Base-by-base conservation (phyloP, 2,888 invertebrate genomes). In the Pristionchus arcanus region DNA sequence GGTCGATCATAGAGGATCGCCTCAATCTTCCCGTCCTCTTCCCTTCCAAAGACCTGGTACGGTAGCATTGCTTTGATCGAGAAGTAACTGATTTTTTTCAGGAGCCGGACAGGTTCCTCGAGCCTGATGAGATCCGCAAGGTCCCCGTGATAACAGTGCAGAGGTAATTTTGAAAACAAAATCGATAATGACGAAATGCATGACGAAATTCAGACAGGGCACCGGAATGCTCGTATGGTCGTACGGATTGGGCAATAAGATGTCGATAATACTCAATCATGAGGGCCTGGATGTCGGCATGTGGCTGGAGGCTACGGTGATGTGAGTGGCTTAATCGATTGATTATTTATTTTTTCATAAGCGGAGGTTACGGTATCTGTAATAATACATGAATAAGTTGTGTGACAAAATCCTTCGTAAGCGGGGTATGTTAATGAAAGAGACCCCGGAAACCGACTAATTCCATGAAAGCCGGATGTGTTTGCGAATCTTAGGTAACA, bases 241-340 rank as follows among this genome's bases (percentile, higher is more conserved):
- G 42, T 77, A 77, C n/a, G 77, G 34, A n/a, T 49, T 77, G 19
- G 77, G 77, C 3, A 21, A 77, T 34, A 21, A n/a, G 1, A 42
- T 77, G 42, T 42, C 77, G 9, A 37, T 49, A 5, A 25, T 77
- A 19, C 21, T 42, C 13, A 31, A 37, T 13, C 25, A 2, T 4
- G 31, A n/a, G 42, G 5, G 68, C n/a, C 68, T 42, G 21, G 42
- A 37, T 0, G 25, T 49, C 11, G 77, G 77, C 77, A 19, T 42
- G 42, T 77, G 77, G 77, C 42, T 77, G 25, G 49, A 25, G 42
- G 77, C n/a, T 42, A 77, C 77, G 11, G 77, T 77, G n/a, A n/a
- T 77, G 77, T 77, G 77, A 77, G 77, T 77, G 25, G 15, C 7
- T 68, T 49, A 34, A 19, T 34, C 21, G 31, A 71, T 71, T 19